phyloP scores from a whole-genome alignment of 2,888 invertebrate genomes.

The Apamea sordens region DNA sequence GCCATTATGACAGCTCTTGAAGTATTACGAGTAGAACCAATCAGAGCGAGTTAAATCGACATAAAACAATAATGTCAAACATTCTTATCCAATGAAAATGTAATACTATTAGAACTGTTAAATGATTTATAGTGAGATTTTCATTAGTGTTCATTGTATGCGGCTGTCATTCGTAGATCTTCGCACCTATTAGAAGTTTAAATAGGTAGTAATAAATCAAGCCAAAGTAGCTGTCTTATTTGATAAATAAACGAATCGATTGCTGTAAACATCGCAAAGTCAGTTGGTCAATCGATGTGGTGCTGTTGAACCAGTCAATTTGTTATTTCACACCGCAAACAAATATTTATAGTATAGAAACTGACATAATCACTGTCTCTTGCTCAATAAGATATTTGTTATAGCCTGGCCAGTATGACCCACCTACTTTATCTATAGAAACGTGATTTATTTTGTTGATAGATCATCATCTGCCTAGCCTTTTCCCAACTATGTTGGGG shows the following conservation, averaged over 20 bases:
- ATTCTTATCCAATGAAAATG: conserved; percentile 23
- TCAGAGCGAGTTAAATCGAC: conserved; percentile 31
- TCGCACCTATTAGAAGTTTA: neutral
- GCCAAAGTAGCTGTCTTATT: neutral
- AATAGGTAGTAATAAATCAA: neutral
- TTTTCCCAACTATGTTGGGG: too few relatives aligned
- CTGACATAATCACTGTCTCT: conserved; percentile 10
- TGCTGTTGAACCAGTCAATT: conserved; percentile 16
- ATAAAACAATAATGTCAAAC: conserved; percentile 5
- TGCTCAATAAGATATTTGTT: neutral
- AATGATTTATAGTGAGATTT: neutral
- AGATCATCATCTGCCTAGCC: too few relatives aligned
- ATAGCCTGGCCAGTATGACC: neutral
- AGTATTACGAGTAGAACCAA: conserved; percentile 7
- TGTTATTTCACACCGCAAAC: conserved; percentile 39
- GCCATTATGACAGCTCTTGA: neutral
- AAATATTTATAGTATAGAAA: neutral
- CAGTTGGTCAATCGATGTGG: conserved; percentile 22
- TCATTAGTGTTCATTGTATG: neutral
- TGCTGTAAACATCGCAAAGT: conserved; percentile 14
- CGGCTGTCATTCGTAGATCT: too few relatives aligned
- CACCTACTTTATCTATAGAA: neutral
- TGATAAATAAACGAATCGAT: conserved; percentile 7
- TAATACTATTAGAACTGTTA: neutral
- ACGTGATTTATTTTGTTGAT: neutral